phyloP scores from a whole-genome alignment of 2,113 vertebrate species.

The Syrmaticus mikado region DNA sequence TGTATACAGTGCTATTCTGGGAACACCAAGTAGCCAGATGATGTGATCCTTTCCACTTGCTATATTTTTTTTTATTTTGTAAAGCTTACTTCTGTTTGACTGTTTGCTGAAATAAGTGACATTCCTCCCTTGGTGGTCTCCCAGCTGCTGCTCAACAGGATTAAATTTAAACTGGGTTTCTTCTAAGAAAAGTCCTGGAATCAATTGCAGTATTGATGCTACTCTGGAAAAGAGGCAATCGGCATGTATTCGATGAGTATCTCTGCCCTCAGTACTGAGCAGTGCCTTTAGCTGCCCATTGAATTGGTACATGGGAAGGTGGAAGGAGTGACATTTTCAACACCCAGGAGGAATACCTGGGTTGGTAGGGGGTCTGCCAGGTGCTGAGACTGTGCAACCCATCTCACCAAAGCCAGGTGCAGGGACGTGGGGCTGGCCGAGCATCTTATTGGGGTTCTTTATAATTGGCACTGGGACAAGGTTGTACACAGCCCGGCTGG shows the following conservation, averaged over 20 bases:
- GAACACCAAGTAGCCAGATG: not conserved
- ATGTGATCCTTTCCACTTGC: not conserved
- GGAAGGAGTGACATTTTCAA: not conserved
- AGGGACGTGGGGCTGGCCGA: rapidly evolving
- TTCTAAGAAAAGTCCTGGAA: conserved; percentile 33
- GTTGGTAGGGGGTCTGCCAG: rapidly evolving
- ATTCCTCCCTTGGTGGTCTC: not conserved
- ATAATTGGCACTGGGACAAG: not conserved
- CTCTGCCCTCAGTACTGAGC: not conserved
- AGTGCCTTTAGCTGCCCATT: not conserved
- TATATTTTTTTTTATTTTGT: not conserved
- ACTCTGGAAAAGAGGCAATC: not conserved
- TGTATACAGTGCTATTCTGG: not conserved
- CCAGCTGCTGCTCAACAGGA: conserved; percentile 18
- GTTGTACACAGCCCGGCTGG: not conserved
- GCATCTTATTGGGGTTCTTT: not conserved
- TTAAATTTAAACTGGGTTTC: conserved; percentile 46
- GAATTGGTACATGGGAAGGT: not conserved
- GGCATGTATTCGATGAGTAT: not conserved
- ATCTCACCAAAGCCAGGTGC: not conserved
- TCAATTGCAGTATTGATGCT: not conserved
- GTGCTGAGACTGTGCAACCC: not conserved
- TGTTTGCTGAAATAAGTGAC: not conserved
- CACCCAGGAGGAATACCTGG: rapidly evolving
- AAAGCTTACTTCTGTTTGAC: not conserved